These are phyloP conservation scores for Dicyrtomina minuta DNA, from an alignment of 2,888 invertebrate species.

Conservation along the genomic window DNA sequence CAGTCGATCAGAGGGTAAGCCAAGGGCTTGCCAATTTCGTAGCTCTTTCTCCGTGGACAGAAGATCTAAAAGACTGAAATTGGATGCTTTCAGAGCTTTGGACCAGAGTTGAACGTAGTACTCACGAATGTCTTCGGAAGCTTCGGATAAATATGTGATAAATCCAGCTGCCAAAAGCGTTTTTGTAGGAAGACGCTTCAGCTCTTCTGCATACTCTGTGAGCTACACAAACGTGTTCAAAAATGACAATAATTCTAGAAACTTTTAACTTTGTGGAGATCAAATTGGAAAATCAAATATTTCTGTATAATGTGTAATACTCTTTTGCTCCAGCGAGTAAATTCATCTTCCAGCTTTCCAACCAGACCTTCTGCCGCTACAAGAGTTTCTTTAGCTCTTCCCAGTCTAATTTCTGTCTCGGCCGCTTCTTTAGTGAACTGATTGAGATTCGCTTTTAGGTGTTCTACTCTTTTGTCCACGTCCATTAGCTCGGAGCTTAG, in stretches of 20 bases:
- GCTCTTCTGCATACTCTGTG: conserved; percentile 64
- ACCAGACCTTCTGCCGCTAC: conserved; percentile 77
- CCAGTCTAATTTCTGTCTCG: conserved; percentile 79
- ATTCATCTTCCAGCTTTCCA: conserved; percentile 83
- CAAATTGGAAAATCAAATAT: background rate
- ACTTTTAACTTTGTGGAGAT: background rate
- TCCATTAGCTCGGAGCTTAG: conserved; percentile 74
- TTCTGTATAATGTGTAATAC: too few species aligned
- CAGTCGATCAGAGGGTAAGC: conserved; percentile 74
- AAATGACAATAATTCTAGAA: background rate
- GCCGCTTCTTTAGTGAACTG: conserved; percentile 92
- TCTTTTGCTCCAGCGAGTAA: conserved; percentile 80
- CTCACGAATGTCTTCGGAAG: conserved; percentile 70
- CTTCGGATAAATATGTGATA: conserved; percentile 71
- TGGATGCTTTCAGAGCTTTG: conserved; percentile 54
- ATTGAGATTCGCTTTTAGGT: conserved; percentile 75
- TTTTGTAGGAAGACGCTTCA: conserved; percentile 65
- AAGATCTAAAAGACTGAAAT: conserved; percentile 63
- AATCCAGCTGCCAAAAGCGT: conserved; percentile 75
- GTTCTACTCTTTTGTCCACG: conserved; percentile 78
- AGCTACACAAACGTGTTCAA: conserved; percentile 59
- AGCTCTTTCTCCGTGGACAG: conserved; percentile 72
- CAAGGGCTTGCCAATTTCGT: conserved; percentile 81
- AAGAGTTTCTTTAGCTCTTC: conserved; percentile 74
- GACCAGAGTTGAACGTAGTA: conserved; percentile 59